Percentiles rank a stretch among this genome's conserved stretches.
These are phyloP conservation scores for Adoxophyes honmai DNA, from an alignment of 1,140 invertebrate species.

Conservation along the genomic window DNA sequence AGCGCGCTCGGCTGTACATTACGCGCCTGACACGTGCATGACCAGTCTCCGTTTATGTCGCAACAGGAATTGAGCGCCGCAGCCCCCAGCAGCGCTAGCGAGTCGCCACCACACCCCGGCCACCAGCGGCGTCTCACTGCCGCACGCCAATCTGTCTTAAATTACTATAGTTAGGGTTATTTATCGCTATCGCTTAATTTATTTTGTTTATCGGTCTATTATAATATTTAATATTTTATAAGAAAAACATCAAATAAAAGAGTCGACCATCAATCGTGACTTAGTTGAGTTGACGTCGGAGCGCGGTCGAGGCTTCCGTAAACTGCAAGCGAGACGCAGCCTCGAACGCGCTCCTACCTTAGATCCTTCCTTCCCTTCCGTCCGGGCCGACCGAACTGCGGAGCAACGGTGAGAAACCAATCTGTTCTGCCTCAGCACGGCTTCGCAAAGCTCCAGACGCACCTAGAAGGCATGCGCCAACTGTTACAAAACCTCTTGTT, in stretches of 20 bases:
- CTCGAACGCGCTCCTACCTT: slow-evolving; percentile 45
- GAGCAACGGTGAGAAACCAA: slow-evolving; percentile 71
- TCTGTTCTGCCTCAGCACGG: slow-evolving; percentile 66
- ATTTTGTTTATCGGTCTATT: slow-evolving; percentile 74
- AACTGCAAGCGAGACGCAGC: slow-evolving; percentile 31
- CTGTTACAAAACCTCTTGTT: slow-evolving; percentile 37
- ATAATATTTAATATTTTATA: slow-evolving; percentile 69
- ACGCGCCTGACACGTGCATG: slow-evolving; percentile 72
- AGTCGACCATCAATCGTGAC: slow-evolving; percentile 67
- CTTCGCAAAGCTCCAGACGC: slow-evolving; percentile 66
- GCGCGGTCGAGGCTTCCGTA: slow-evolving; percentile 47
- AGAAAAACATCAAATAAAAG: slow-evolving; percentile 62
- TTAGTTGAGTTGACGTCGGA: slow-evolving; percentile 52
- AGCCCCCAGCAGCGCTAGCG: slow-evolving; percentile 59
- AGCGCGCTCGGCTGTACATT: slow-evolving; percentile 74
- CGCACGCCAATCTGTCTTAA: slow-evolving; percentile 67
- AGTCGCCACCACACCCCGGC: slow-evolving; percentile 64
- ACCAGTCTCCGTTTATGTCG: slow-evolving; percentile 75
- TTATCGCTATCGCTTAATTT: slow-evolving; percentile 76
- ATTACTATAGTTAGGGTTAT: slow-evolving; percentile 74
- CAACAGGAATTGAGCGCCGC: slow-evolving; percentile 73
- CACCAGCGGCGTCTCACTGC: slow-evolving; percentile 63
- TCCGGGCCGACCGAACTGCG: slow-evolving; percentile 57
- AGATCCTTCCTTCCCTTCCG: slow-evolving; percentile 41
- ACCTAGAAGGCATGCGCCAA: slow-evolving; percentile 58